phyloP scores from a whole-genome alignment of 2,888 invertebrate species.

The Bhutanitis thaidina region DNA sequence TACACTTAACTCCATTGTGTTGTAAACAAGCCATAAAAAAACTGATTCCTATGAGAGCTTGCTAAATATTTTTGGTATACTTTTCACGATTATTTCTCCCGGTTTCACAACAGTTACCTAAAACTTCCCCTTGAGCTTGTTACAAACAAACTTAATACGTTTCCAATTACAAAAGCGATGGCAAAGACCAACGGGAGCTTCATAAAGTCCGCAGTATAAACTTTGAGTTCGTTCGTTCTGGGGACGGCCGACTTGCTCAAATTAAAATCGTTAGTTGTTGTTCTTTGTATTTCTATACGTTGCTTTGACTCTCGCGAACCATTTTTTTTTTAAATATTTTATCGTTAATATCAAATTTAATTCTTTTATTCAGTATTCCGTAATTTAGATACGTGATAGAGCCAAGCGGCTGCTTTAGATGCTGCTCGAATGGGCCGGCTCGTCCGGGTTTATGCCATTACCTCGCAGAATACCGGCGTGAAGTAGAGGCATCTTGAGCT shows the following conservation, averaged over 20 bases:
- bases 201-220: constrained; percentile 7
- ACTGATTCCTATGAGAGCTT: too few relatives aligned
- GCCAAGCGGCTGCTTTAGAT: too few relatives aligned
- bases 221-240: constrained; percentile 4
- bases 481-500: too few relatives aligned
- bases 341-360: too few relatives aligned
- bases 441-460: too few relatives aligned
- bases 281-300: not conserved
- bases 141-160: constrained; percentile 29
- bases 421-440: too few relatives aligned
- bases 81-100: constrained; percentile 23
- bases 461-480: too few relatives aligned
- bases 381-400: too few relatives aligned
- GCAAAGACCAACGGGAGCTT: constrained; percentile 21
- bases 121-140: constrained; percentile 4
- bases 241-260: not conserved
- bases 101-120: constrained; percentile 22
- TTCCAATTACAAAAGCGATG: constrained; percentile 33
- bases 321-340: too few relatives aligned
- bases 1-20: too few relatives aligned
- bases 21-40: too few relatives aligned
- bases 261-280: constrained; percentile 10
- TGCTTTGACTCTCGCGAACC: not conserved
- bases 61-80: not conserved
- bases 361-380: too few relatives aligned